Evolutionary conservation across 2,113 vertebrate species (phyloP).

Genomic region (Hippoglossus stenolepis): DNA sequence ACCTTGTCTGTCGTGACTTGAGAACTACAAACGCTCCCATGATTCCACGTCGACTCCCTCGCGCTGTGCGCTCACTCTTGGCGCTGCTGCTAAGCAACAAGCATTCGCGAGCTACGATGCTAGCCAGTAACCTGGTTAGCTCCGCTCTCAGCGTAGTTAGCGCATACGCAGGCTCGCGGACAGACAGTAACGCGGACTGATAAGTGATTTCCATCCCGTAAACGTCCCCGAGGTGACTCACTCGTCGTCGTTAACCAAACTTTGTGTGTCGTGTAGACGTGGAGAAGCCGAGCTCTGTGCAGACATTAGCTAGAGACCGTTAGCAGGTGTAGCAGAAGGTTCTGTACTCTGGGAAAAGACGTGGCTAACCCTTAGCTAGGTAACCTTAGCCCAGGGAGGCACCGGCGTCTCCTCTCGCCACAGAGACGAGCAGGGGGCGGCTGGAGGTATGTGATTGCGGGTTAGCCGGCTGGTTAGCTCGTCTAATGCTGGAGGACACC

Average conservation of each 20-base stretch:
- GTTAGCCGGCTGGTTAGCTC: slow-evolving; percentile 23
- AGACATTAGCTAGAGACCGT: not conserved
- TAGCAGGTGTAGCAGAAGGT: slow-evolving; percentile 3
- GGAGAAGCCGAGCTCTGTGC: not conserved
- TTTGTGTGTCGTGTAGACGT: not conserved
- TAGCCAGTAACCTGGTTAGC: slow-evolving; percentile 48
- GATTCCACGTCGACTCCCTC: not conserved
- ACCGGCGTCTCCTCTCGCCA: slow-evolving; percentile 25
- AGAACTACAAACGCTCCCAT: slow-evolving; percentile 18
- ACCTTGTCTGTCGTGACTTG: slow-evolving; percentile 4
- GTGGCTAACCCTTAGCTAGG: slow-evolving; percentile 62
- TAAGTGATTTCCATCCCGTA: not conserved
- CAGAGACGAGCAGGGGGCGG: slow-evolving; percentile 30
- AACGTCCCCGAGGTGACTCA: not conserved
- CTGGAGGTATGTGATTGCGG: slow-evolving; percentile 49
- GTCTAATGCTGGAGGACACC: slow-evolving; percentile 41
- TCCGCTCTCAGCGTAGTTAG: slow-evolving; percentile 32
- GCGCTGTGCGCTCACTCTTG: slow-evolving; percentile 29
- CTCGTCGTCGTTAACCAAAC: not conserved
- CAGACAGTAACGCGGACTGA: not conserved
- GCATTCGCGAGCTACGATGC: slow-evolving; percentile 46
- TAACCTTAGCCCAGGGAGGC: slow-evolving; percentile 53
- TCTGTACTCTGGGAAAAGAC: slow-evolving; percentile 26
- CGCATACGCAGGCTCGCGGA: not conserved
- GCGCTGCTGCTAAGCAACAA: slow-evolving; percentile 74